Base-by-base conservation (phyloP, 2,888 invertebrate genomes). In the Cylloceria caligata region DNA sequence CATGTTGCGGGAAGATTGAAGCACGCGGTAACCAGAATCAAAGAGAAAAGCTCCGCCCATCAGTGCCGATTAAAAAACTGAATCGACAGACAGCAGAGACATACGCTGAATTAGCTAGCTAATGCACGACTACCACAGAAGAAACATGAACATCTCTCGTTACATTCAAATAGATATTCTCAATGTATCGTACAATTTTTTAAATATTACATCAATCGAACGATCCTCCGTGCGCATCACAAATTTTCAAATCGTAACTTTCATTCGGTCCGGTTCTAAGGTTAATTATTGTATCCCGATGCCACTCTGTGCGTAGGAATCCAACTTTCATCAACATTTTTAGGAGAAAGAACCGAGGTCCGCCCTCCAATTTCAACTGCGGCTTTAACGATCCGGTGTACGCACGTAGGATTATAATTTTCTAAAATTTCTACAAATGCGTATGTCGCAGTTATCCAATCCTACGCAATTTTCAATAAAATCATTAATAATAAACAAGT, bases 11-110 rank as follows among this genome's bases (percentile, higher is more conserved):
- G 45, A 80, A 64, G 19, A 16, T 60, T 49, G 19, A 55, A 13
- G 62, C 77, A 80, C 80, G 85, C 87, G 83, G 83, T 88, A 88
- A 90, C 88, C 89, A 90, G 90, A 91, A 90, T 90, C 86, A 91
- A 91, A 92, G 88, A 90, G 88, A 91, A 91, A 91, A 90, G 87
- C 69, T 89, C 90, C 89, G 55, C 67, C 84, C 89, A 89, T 90
- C 90, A 90, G 87, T 89, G 87, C 84, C 87, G 91, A 84, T 90
- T 88, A 90, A 87, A 82, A 81, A 87, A 91, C 90, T 90, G 62
- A 89, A 86, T 87, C 85, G 85, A 89, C 89, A 45, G 45, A 91
- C 87, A 90, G 87, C 84, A 90, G 89, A 89, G 84, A 88, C 75
- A 88, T 86, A 87, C 87, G 89, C 85, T 80, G 74, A 83, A 85